Conservation (phyloP, 2,797 vertebrate species). For the Salarias fasciatus region DNA sequence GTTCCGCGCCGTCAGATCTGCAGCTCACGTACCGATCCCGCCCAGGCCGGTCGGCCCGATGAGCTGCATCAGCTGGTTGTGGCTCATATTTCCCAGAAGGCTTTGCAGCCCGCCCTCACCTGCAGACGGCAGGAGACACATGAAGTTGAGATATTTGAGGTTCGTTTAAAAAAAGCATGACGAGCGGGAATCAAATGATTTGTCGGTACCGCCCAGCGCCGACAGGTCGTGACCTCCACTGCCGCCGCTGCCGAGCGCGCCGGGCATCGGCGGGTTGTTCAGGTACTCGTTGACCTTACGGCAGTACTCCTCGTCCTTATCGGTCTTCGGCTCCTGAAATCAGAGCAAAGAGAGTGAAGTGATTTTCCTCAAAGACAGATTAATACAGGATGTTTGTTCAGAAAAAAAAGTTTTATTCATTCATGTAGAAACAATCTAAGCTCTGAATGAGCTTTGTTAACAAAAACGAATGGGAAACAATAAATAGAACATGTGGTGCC, state of each 20-base stretch:
- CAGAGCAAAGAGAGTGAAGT: too few species aligned
- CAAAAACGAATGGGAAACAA: too few species aligned
- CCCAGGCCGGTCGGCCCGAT: constrained; percentile 97
- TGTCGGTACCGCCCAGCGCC: constrained; percentile 88
- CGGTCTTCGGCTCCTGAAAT: constrained; percentile 79
- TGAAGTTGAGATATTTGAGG: not conserved
- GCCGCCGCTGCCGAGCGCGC: constrained; percentile 87
- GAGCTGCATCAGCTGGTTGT: constrained; percentile 99
- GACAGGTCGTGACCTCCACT: constrained; percentile 93
- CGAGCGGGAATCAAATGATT: not conserved
- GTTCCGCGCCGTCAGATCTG: not conserved
- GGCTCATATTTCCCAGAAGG: constrained; percentile 98
- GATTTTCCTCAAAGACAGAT: not conserved
- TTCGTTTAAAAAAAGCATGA: not conserved
- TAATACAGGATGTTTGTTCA: too few species aligned
- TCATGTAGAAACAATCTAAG: too few species aligned
- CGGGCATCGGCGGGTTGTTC: constrained; percentile 96
- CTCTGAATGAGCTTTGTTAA: too few species aligned
- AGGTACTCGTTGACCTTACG: constrained; percentile 96
- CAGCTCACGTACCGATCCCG: constrained; percentile 87
- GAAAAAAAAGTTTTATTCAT: too few species aligned
- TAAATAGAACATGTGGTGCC: too few species aligned
- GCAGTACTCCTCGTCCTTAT: constrained; percentile 92
- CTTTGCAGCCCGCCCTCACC: constrained; percentile 97
- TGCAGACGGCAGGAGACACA: constrained; percentile 52